Evolutionary conservation across 2,113 vertebrate genomes (phyloP), one percentile per base, ranked within the genome.

Genomic region (Orycteropus afer): DNA sequence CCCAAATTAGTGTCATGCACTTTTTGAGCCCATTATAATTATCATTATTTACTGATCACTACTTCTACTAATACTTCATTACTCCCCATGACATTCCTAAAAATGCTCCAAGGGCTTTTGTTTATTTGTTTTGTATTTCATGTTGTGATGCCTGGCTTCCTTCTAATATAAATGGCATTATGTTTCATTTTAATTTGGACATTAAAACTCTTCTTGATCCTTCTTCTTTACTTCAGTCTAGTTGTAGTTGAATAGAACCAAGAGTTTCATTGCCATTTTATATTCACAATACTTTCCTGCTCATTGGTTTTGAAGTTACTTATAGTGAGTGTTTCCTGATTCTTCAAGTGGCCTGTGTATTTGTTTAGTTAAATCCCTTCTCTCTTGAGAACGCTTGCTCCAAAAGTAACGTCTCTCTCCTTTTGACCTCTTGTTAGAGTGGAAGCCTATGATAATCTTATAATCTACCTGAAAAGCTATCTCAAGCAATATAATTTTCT

Each of bases 11-110:
- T 67, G 85, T 37, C 88, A 61, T 20, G 37, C 4, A 47, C 32
- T 80, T 88, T 90, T 47, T 86, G 55, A 96, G 32, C 18, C 7
- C 29, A 89, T 51, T 51, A 32, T 67, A 93, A 85, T 83, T 78
- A 73, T n/a, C 10, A 69, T 40, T 93, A 90, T 63, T 95, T 77
- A 77, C 65, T 77, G 59, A 81, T 77, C 49, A 51, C 40, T 42
- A 15, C 57, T 79, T 90, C 92, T 59, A 61, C 34, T 29, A 86
- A 80, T 51, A 55, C 29, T 27, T 79, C 14, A 29, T 76, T 87
- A 77, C 20, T 83, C 32, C 14, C 71, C 65, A 2, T 37, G 45
- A 49, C 15, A 51, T 89, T 93, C 47, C 34, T 76, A 63, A 37
- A 51, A 65, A 67, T 32, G 25, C 40, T 94, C 57, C 37, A 76